Conservation (phyloP, 2,888 invertebrate genomes). For the Matsumyia berberina region DNA sequence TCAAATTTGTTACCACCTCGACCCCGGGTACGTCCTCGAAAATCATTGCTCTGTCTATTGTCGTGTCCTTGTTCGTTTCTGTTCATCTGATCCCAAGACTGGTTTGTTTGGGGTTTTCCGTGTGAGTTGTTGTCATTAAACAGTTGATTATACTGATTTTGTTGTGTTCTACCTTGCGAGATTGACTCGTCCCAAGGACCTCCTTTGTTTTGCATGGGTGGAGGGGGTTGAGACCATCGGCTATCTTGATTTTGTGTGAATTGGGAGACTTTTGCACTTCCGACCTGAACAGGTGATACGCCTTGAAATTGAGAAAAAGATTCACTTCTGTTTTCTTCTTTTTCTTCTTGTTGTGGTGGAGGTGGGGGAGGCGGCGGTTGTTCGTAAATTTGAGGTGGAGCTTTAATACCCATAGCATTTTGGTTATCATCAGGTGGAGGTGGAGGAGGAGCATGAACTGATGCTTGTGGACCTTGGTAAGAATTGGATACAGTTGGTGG, state of each 20-base stretch:
- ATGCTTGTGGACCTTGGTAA: slow-evolving; percentile 54
- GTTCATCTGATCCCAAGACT: slow-evolving; percentile 9
- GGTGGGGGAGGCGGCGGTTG: slow-evolving; percentile 81
- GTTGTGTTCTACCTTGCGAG: slow-evolving; percentile 11
- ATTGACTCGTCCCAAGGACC: slow-evolving; percentile 25
- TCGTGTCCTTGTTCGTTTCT: slow-evolving; percentile 35
- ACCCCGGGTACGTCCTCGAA: slow-evolving; percentile 40
- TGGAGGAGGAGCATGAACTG: slow-evolving; percentile 59
- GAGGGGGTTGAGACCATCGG: slow-evolving; percentile 57
- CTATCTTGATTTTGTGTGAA: slow-evolving; percentile 19
- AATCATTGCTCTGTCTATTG: slow-evolving; percentile 29
- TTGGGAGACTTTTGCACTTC: slow-evolving; percentile 13
- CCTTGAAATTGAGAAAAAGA: neutral
- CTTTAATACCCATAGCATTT: slow-evolving; percentile 79
- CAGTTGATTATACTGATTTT: slow-evolving; percentile 44
- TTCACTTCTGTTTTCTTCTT: slow-evolving; percentile 1
- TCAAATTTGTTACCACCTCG: slow-evolving; percentile 18
- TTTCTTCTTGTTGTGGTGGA: slow-evolving; percentile 55
- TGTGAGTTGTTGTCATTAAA: slow-evolving; percentile 43
- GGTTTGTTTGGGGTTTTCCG: slow-evolving; percentile 14
- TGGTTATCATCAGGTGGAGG: slow-evolving; percentile 68
- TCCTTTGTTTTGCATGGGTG: slow-evolving; percentile 41
- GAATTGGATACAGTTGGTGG: slow-evolving; percentile 66
- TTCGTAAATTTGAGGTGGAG: slow-evolving; percentile 81
- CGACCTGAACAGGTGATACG: slow-evolving; percentile 8